Percentiles rank a stretch among this genome's conserved stretches.
Evolutionary conservation across 2,113 vertebrate species (phyloP).

Genomic region (Chamaea fasciata): DNA sequence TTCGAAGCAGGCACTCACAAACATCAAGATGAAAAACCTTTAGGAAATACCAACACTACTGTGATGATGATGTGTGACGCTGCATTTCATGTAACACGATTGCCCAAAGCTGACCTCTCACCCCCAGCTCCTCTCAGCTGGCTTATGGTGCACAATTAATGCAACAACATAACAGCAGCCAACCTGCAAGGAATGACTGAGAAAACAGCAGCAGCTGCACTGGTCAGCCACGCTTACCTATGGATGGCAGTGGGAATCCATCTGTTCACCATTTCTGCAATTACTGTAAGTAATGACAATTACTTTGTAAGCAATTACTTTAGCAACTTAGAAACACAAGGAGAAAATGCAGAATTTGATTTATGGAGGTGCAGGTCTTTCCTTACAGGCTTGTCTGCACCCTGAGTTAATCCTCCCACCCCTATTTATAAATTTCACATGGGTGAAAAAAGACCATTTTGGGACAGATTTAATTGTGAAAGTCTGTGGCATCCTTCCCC

Average conservation of each 20-base stretch:
- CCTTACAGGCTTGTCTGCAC: neutral
- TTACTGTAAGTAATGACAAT: neutral
- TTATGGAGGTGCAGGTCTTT: neutral
- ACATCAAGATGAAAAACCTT: neutral
- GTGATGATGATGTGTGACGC: accelerated
- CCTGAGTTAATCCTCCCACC: accelerated
- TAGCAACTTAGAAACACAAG: neutral
- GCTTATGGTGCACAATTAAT: neutral
- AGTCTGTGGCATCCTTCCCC: neutral
- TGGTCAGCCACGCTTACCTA: neutral
- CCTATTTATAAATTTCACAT: neutral
- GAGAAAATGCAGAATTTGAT: neutral
- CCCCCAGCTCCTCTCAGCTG: neutral
- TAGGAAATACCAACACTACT: neutral
- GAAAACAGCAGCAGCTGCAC: neutral
- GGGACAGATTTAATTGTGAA: neutral
- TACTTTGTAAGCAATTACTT: neutral
- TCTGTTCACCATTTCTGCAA: neutral
- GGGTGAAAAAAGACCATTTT: neutral
- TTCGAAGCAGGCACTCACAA: neutral
- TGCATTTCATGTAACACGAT: accelerated
- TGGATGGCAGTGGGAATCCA: neutral
- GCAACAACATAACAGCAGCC: neutral
- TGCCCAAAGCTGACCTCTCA: neutral
- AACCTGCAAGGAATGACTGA: neutral